Evolutionary conservation across 1,140 invertebrate species (phyloP), one percentile per base, ranked within the genome.

Genomic region (Theocolax elegans): DNA sequence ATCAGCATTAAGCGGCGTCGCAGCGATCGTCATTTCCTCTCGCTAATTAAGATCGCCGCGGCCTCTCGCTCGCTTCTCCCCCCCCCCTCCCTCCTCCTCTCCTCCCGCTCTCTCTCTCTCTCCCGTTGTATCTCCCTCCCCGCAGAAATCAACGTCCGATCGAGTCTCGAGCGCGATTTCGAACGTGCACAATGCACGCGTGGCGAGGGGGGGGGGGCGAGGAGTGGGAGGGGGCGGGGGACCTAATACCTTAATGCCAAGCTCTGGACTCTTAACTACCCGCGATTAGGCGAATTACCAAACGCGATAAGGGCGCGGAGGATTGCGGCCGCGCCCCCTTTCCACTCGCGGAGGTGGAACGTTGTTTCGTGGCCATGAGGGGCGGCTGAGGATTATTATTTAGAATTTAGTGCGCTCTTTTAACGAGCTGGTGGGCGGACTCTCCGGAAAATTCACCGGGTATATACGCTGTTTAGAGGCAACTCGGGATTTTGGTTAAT

Each of bases 211-310:
- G 31, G 10, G 10, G 10, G 31, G 65, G 31, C 66, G n/a, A n/a
- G n/a, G n/a, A n/a, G n/a, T n/a, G n/a, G n/a, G n/a, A n/a, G n/a
- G n/a, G 10, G 31, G 31, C 4, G 31, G 10, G 10, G 10, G 31
- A 54, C 46, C 66, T 53, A 60, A 62, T 31, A 60, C 56, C 66
- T 68, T 62, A 68, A 68, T 68, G 48, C 56, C 63, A n/a, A n/a
- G 1, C 17, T 31, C 23, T 38, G 38, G 64, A 67, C 29, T 59
- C 65, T 67, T 49, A 59, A 67, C 66, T 68, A 17, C 56, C n/a
- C 7, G 25, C 66, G 66, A 68, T 60, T 68, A 62, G 56, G 66
- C 44, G 56, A 60, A 60, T 60, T 60, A 51, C 66, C 54, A 53
- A 60, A 68, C n/a, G 66, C 56, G 66, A 62, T 68, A 68, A 68